Percentiles rank a stretch among this genome's conserved stretches.
phyloP scores from a whole-genome alignment of 2,797 vertebrate genomes.

The Brotogeris chrysoptera region DNA sequence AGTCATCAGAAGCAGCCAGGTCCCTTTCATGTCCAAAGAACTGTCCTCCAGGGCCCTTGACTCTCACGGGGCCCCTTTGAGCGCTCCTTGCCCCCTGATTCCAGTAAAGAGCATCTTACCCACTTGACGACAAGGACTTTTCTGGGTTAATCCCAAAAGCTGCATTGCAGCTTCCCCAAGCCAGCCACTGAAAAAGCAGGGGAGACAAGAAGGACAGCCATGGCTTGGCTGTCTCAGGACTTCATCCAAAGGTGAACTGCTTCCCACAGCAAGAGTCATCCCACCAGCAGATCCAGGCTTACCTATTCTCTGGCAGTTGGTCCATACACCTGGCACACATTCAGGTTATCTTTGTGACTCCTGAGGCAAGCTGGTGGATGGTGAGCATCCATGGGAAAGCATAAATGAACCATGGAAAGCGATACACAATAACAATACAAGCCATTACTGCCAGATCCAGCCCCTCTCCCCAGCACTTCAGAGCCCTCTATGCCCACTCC shows the following conservation, averaged over 20 bases:
- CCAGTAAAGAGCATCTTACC: neutral
- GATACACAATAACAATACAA: rapidly evolving
- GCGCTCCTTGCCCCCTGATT: neutral
- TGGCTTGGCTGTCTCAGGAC: rapidly evolving
- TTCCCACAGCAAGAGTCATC: neutral
- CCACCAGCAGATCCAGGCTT: neutral
- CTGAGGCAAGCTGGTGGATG: neutral
- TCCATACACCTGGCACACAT: neutral
- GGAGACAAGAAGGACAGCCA: neutral
- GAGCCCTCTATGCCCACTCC: neutral
- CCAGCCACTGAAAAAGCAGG: neutral
- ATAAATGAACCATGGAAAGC: neutral
- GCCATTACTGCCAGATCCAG: neutral
- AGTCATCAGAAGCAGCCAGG: constrained; percentile 7
- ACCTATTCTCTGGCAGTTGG: neutral
- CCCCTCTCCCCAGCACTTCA: neutral
- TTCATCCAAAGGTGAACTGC: neutral
- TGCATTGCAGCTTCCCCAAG: neutral
- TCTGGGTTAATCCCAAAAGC: constrained; percentile 45
- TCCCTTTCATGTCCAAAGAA: constrained; percentile 34
- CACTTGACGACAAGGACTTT: constrained; percentile 11
- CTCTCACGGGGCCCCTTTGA: neutral
- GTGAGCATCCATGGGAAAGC: neutral
- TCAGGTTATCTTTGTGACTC: neutral
- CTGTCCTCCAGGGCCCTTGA: neutral